Base-by-base conservation (phyloP, 2,888 invertebrate species). In the Nymphalis urticae region DNA sequence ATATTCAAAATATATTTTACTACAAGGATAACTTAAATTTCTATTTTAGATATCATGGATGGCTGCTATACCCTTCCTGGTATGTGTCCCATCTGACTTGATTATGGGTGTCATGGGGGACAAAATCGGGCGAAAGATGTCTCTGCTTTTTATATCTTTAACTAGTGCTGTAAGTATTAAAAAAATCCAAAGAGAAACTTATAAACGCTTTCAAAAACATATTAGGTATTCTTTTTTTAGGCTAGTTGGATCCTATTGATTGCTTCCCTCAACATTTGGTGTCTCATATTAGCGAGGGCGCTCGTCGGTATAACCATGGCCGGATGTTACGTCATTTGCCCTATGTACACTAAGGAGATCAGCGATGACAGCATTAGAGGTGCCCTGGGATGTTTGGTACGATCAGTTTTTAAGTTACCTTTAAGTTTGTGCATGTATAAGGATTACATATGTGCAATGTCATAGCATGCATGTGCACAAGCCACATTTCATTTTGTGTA, bases 341-440 rank as follows among this genome's bases (percentile, higher is more conserved):
- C 95, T 0, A 81, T 94, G 27, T 94, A 93, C 75, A 90, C 92
- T 0, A 91, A 91, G 64, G 95, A 95, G 77, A 94, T 94, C 16
- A 92, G 94, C 10, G 92, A 94, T 16, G 89, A 93, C 59, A 76
- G 75, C 10, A 80, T 88, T 0, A 83, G 95, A 73, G 95, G 95
- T 0, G 80, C 92, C 7, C 81, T 95, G 7, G 95, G 95, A 0
- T 92, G 94, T 0, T 86, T 94, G 76, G 93, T 94, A 68, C 93
- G 70, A 62, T 27, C 36, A 53, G n/a, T 9, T 56, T 16, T 19
- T 42, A 17, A 32, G 2, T 50, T 0, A 42, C 13, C 13, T 42
- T 42, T 2, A 42, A 42, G 10, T 42, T 42, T 42, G 42, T 42
- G 42, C 10, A 42, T 13, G 13, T 13, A 13, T 13, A 10, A 42